Conservation (phyloP, 2,888 invertebrate genomes). For the Lycophotia porphyrea region DNA sequence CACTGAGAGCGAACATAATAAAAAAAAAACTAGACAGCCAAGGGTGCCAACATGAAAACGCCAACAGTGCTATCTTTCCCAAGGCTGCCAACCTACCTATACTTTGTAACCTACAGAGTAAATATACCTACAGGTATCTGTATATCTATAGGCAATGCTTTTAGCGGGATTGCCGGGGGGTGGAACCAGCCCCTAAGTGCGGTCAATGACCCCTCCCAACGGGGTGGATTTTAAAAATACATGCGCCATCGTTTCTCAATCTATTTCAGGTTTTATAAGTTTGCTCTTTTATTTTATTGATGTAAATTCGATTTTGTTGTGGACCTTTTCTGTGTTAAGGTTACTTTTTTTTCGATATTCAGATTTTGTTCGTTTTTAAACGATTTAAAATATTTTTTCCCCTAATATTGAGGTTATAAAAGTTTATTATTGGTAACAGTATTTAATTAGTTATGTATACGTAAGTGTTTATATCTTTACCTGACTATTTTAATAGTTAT, state of each 20-base stretch:
- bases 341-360: not conserved
- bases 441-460: not conserved
- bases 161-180: conserved; percentile 80
- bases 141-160: conserved; percentile 76
- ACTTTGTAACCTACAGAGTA: conserved; percentile 39
- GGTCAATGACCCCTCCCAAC: conserved; percentile 66
- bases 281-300: conserved; percentile 56
- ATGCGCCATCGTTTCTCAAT: conserved; percentile 54
- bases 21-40: conserved; percentile 19
- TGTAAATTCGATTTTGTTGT: conserved; percentile 54
- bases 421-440: not conserved
- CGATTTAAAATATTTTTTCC: not conserved
- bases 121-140: conserved; percentile 55
- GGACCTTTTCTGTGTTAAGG: not conserved
- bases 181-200: conserved; percentile 55
- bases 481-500: too few species aligned
- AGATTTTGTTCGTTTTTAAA: not conserved
- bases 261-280: conserved; percentile 58
- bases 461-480: too few species aligned
- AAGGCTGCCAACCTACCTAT: conserved; percentile 49
- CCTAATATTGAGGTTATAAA: not conserved
- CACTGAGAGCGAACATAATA: conserved; percentile 32
- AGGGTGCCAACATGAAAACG: conserved; percentile 39
- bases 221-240: conserved; percentile 66
- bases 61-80: conserved; percentile 22